A percentile compares a stretch with the other conserved stretches of the same genome.
These are phyloP conservation scores for Drosophila neocordata DNA, from an alignment of 1,140 invertebrate genomes.

Conservation along the genomic window DNA sequence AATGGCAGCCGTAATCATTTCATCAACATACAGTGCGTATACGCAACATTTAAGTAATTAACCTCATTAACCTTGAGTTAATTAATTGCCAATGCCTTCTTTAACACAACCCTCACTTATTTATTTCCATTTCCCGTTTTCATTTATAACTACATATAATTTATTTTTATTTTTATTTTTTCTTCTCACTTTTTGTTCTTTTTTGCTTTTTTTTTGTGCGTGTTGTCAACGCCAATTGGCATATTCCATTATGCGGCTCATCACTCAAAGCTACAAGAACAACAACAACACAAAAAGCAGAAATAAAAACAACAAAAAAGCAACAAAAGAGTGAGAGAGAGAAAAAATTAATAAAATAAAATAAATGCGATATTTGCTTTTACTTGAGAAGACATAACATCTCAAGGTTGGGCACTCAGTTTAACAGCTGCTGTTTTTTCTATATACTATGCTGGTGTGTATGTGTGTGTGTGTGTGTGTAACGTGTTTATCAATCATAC, in stretches of 20 bases:
- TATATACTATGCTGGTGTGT: too few relatives aligned
- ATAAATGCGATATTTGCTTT: constrained; percentile 37
- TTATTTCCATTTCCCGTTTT: constrained; percentile 13
- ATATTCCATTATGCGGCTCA: constrained; percentile 73
- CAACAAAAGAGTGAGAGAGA: background rate
- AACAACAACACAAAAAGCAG: constrained; percentile 4
- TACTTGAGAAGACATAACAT: constrained; percentile 42
- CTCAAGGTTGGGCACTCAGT: constrained; percentile 62
- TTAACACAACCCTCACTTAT: constrained; percentile 18
- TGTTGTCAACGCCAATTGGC: constrained; percentile 71
- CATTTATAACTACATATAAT: constrained; percentile 14
- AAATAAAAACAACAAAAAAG: constrained; percentile 13
- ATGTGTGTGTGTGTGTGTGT: constrained; percentile 17
- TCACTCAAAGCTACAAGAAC: constrained; percentile 52
- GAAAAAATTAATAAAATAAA: constrained; percentile 29
- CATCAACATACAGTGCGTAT: constrained; percentile 50
- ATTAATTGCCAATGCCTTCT: constrained; percentile 42
- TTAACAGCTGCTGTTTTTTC: constrained; percentile 52
- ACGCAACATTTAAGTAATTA: constrained; percentile 52
- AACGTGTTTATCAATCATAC: constrained; percentile 75
- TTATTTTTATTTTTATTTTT: background rate
- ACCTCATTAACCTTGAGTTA: constrained; percentile 44
- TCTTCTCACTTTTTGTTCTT: background rate
- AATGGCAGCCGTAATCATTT: constrained; percentile 1
- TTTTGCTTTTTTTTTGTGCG: constrained; percentile 26